A percentile compares a stretch with the other conserved stretches of the same genome.
These are phyloP conservation scores for Poecilus cupreus DNA, from an alignment of 2,888 invertebrate genomes.

Conservation along the genomic window DNA sequence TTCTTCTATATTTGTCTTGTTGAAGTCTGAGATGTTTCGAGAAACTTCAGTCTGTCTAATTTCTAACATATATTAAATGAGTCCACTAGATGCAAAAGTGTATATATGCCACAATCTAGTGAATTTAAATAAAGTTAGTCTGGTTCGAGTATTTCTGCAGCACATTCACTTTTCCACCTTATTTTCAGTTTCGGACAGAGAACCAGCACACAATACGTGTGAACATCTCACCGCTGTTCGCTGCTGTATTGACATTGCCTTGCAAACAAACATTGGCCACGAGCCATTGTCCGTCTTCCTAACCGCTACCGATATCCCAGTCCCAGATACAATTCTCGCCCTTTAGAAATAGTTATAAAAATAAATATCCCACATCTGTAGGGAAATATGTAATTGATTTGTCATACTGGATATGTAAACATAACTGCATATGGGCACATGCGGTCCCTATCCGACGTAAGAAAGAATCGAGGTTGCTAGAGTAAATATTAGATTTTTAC, in stretches of 20 bases:
- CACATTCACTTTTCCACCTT: background rate
- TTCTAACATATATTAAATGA: background rate
- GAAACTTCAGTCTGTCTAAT: background rate
- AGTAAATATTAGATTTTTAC: slow-evolving; percentile 5
- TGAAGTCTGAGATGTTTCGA: background rate
- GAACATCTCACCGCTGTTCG: background rate
- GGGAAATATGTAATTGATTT: slow-evolving; percentile 66
- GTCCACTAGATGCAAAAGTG: background rate
- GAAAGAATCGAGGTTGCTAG: background rate
- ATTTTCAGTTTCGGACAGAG: no score
- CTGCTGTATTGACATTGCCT: slow-evolving; percentile 40
- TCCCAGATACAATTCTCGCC: background rate
- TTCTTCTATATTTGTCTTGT: no score
- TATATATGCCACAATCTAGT: no score
- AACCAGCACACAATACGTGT: background rate
- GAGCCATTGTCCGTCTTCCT: slow-evolving; percentile 53
- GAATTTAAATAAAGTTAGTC: no score
- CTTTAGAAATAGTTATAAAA: slow-evolving; percentile 56
- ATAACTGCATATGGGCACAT: slow-evolving; percentile 38
- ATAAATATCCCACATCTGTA: slow-evolving; percentile 65
- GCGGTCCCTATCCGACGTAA: background rate
- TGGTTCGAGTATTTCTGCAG: no score
- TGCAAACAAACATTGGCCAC: slow-evolving; percentile 62
- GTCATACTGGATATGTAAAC: slow-evolving; percentile 64
- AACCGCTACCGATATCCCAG: slow-evolving; percentile 36